Evolutionary conservation across 2,113 vertebrate species (phyloP).

Genomic region (Andinoacara biseriatus): DNA sequence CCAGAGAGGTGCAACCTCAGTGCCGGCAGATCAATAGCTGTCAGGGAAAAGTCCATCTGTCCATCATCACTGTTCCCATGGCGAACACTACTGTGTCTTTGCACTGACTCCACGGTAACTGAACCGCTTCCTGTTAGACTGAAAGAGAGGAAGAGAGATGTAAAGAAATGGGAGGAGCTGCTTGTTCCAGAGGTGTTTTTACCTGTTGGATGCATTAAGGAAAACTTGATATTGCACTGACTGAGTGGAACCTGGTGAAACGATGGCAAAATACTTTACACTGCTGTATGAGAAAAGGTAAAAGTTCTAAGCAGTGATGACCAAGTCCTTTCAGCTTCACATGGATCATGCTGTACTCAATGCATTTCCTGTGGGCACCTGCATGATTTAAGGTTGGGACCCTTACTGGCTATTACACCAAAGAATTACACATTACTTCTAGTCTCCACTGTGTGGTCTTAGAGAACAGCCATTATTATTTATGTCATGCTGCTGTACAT

Average conservation of each 20-base stretch:
- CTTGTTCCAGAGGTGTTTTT: background rate
- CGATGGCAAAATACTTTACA: background rate
- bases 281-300: background rate
- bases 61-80: constrained; percentile 69
- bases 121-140: constrained; percentile 79
- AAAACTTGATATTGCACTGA: background rate
- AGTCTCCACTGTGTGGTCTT: background rate
- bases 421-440: background rate
- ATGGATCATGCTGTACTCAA: background rate
- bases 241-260: background rate
- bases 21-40: constrained; percentile 85
- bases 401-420: background rate
- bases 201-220: background rate
- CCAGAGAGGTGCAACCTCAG: constrained; percentile 87
- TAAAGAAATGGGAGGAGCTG: background rate
- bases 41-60: constrained; percentile 86
- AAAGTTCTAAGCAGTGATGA: background rate
- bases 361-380: background rate
- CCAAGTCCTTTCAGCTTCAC: background rate
- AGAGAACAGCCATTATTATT: background rate
- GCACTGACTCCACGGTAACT: constrained; percentile 81
- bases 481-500: background rate
- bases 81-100: constrained; percentile 82
- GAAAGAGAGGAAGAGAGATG: constrained; percentile 9
- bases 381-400: background rate